These are phyloP conservation scores for Dasypus novemcinctus DNA, from an alignment of 2,113 vertebrate genomes.

Conservation along the genomic window DNA sequence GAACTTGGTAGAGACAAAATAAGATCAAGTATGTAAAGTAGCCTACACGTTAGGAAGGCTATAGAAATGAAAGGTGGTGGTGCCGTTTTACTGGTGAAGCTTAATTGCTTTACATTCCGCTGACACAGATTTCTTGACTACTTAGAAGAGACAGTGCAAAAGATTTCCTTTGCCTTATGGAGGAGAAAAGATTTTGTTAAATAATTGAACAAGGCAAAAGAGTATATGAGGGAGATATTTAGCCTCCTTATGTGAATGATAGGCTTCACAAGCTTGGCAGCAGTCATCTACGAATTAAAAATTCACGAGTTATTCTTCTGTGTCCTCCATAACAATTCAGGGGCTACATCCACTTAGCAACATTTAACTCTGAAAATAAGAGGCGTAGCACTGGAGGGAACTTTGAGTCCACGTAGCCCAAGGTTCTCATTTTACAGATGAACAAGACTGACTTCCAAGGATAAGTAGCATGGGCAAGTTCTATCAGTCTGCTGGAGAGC, in stretches of 20 bases:
- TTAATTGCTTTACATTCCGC: neutral
- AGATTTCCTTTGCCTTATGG: neutral
- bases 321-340: neutral
- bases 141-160: neutral
- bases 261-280: conserved; percentile 36
- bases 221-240: conserved; percentile 53
- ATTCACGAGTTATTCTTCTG: conserved; percentile 9
- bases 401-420: neutral
- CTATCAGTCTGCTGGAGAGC: neutral
- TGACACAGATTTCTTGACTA: neutral
- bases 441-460: neutral
- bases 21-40: neutral
- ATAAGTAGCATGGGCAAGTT: neutral
- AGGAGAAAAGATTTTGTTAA: conserved; percentile 42
- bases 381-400: neutral
- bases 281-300: conserved; percentile 54
- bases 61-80: neutral
- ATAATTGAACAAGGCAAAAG: conserved; percentile 67
- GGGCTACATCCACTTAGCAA: neutral
- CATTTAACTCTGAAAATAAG: neutral
- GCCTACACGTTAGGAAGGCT: neutral
- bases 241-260: conserved; percentile 55
- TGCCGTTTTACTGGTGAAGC: neutral
- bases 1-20: neutral
- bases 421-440: neutral